phyloP scores from a whole-genome alignment of 2,797 vertebrate genomes.

The Acanthurus tractus region DNA sequence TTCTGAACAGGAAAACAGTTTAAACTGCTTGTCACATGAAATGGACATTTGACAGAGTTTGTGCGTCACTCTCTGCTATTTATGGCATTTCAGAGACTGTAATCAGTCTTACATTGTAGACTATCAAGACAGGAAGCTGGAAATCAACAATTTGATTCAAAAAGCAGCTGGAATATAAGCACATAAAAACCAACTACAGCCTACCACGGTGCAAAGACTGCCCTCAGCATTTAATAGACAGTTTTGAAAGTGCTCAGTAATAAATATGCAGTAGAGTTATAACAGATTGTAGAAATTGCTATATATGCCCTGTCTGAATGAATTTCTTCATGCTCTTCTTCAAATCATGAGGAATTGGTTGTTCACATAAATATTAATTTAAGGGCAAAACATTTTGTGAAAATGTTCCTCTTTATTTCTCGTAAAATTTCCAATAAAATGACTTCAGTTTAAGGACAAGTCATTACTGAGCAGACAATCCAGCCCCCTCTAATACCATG shows the following conservation, averaged over 20 bases:
- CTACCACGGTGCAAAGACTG: constrained; percentile 38
- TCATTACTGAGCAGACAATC: not conserved
- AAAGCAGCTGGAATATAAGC: constrained; percentile 51
- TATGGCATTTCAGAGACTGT: constrained; percentile 66
- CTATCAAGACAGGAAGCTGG: constrained; percentile 69
- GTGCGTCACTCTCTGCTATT: constrained; percentile 80
- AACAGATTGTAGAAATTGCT: not conserved
- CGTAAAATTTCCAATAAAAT: not conserved
- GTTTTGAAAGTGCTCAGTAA: constrained; percentile 13
- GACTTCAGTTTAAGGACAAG: not conserved
- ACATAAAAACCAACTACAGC: constrained; percentile 52
- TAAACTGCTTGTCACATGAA: constrained; percentile 67
- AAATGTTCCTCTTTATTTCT: not conserved
- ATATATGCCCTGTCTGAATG: not conserved
- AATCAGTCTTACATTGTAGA: constrained; percentile 64
- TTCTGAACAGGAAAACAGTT: constrained; percentile 57
- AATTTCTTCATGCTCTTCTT: not conserved
- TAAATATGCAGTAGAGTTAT: not conserved
- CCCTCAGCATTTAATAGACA: not conserved
- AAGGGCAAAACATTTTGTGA: not conserved
- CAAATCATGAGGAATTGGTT: not conserved
- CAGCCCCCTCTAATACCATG: not conserved
- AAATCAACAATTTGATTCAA: constrained; percentile 70
- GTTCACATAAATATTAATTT: too few species aligned
- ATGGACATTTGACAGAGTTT: constrained; percentile 71